Evolutionary conservation across 1,140 invertebrate genomes (phyloP).

Genomic region (Phymorhynchus buccinoides): DNA sequence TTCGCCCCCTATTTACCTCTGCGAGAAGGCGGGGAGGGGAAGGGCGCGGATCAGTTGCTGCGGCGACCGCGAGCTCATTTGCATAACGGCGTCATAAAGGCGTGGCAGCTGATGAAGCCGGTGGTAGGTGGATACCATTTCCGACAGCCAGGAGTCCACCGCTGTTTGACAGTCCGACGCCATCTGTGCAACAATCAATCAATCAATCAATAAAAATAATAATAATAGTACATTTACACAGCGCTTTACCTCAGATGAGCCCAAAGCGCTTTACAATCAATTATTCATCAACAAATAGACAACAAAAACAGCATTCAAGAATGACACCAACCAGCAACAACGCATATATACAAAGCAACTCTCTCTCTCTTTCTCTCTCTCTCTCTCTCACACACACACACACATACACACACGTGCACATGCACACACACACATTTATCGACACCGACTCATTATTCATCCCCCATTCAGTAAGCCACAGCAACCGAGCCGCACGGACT

Average conservation of each 20-base stretch:
- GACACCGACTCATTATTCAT: too few relatives aligned
- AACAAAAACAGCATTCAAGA: too few relatives aligned
- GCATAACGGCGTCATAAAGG: background rate
- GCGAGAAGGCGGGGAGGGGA: background rate
- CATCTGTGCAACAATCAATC: background rate
- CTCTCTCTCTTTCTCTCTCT: too few relatives aligned
- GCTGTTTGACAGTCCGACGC: background rate
- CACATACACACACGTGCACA: background rate
- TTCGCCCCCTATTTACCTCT: too few relatives aligned
- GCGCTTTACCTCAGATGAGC: too few relatives aligned
- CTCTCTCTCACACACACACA: too few relatives aligned
- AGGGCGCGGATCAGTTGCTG: background rate
- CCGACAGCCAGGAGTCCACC: background rate
- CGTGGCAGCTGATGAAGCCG: constrained; percentile 14
- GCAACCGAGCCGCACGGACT: too few relatives aligned
- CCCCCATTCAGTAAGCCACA: too few relatives aligned
- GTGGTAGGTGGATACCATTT: constrained; percentile 18
- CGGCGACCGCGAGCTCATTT: background rate
- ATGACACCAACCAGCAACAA: too few relatives aligned
- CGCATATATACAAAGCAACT: too few relatives aligned
- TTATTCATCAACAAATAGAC: too few relatives aligned
- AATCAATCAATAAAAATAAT: background rate
- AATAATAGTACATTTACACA: background rate
- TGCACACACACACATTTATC: background rate
- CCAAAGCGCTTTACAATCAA: too few relatives aligned